Conservation (phyloP, 2,888 invertebrate species). For the Drepana falcataria region DNA sequence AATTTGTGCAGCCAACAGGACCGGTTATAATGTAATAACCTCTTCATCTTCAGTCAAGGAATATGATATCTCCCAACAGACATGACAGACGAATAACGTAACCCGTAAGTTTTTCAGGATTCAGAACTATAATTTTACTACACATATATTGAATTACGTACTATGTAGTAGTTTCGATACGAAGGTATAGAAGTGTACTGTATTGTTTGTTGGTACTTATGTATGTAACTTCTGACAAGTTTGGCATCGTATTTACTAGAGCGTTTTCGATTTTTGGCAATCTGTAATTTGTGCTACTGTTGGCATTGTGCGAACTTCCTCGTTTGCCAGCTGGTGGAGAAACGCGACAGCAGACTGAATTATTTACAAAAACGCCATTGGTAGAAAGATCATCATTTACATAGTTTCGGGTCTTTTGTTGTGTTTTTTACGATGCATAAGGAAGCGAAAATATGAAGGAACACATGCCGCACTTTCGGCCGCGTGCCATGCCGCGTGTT, state of each 20-base stretch:
- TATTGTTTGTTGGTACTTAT: constrained; percentile 8
- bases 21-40: too few relatives aligned
- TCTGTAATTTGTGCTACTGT: constrained; percentile 44
- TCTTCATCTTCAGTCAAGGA: too few relatives aligned
- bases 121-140: too few relatives aligned
- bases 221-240: constrained; percentile 25
- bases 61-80: too few relatives aligned
- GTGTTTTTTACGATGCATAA: constrained; percentile 36
- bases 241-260: constrained; percentile 28
- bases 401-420: constrained; percentile 51
- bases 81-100: too few relatives aligned
- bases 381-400: constrained; percentile 48
- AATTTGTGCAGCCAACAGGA: too few relatives aligned
- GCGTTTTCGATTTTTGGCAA: constrained; percentile 56
- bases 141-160: too few relatives aligned
- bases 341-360: constrained; percentile 52
- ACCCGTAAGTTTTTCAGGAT: too few relatives aligned
- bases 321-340: constrained; percentile 64
- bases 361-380: constrained; percentile 59
- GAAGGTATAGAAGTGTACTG: too few relatives aligned
- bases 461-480: constrained; percentile 39
- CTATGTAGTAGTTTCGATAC: too few relatives aligned
- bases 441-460: constrained; percentile 14
- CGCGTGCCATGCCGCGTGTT: constrained; percentile 29
- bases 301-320: constrained; percentile 59